Conservation (phyloP, 2,113 vertebrate genomes). For the Zootoca vivipara region DNA sequence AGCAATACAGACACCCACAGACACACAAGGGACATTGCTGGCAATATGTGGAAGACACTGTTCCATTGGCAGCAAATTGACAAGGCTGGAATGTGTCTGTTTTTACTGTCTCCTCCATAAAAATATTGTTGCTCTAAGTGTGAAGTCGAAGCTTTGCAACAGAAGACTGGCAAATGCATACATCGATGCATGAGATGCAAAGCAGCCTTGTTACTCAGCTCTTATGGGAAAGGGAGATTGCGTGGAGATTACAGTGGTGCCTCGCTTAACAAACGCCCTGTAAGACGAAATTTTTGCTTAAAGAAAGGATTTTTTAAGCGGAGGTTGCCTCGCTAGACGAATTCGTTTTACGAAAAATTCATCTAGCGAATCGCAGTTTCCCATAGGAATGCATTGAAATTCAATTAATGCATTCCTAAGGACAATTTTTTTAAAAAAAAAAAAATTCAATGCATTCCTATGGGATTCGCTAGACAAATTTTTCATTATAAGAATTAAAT, state of each 20-base stretch:
- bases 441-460: too few relatives aligned
- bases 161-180: constrained; percentile 47
- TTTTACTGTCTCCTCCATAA: constrained; percentile 72
- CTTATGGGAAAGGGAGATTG: constrained; percentile 41
- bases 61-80: constrained; percentile 69
- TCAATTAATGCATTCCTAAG: too few relatives aligned
- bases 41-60: constrained; percentile 69
- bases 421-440: too few relatives aligned
- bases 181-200: constrained; percentile 43
- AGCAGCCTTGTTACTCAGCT: constrained; percentile 5
- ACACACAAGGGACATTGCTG: constrained; percentile 69
- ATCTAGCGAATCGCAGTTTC: too few relatives aligned
- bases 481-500: too few relatives aligned
- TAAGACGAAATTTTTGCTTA: too few relatives aligned
- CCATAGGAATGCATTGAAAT: too few relatives aligned
- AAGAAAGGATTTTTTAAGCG: too few relatives aligned
- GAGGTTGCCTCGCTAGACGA: too few relatives aligned
- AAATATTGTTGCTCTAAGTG: constrained; percentile 64
- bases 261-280: too few relatives aligned
- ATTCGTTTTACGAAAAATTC: too few relatives aligned
- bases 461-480: too few relatives aligned
- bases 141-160: constrained; percentile 56
- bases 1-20: constrained; percentile 56
- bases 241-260: constrained; percentile 30
- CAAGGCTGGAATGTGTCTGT: constrained; percentile 66